Percentiles rank a stretch among this genome's conserved stretches.
These are phyloP conservation scores for Terebella lapidaria DNA, from an alignment of 2,888 invertebrate species.

Conservation along the genomic window DNA sequence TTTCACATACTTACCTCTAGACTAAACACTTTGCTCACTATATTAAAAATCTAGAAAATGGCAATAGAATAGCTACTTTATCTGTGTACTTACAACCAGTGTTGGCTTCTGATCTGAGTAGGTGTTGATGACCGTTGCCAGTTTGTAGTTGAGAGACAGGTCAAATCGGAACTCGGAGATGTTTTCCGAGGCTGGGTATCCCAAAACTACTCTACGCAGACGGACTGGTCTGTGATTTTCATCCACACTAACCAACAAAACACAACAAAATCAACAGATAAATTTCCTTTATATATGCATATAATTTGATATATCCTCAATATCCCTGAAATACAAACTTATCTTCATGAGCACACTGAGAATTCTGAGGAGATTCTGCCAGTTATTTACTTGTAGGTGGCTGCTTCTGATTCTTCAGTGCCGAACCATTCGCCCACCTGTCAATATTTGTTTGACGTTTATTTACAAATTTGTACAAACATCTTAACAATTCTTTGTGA, in stretches of 20 bases:
- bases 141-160: slow-evolving; percentile 70
- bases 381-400: slow-evolving; percentile 41
- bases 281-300: background rate
- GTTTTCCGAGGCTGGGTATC: slow-evolving; percentile 62
- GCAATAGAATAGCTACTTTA: too few species aligned
- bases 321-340: too few species aligned
- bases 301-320: background rate
- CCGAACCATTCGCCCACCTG: slow-evolving; percentile 67
- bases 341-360: background rate
- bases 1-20: too few species aligned
- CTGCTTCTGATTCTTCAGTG: slow-evolving; percentile 41
- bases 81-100: slow-evolving; percentile 43
- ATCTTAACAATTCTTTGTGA: too few species aligned
- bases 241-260: slow-evolving; percentile 59
- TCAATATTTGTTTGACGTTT: too few species aligned
- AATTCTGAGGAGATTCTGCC: background rate
- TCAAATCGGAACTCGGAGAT: slow-evolving; percentile 70
- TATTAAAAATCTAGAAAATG: too few species aligned
- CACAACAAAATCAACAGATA: background rate
- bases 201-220: slow-evolving; percentile 68
- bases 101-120: slow-evolving; percentile 72
- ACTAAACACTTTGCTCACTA: too few species aligned
- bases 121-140: slow-evolving; percentile 65
- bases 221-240: slow-evolving; percentile 71
- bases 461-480: too few species aligned